Base-by-base conservation (phyloP, 1,140 invertebrate species). In the Neodiprion lecontei region DNA sequence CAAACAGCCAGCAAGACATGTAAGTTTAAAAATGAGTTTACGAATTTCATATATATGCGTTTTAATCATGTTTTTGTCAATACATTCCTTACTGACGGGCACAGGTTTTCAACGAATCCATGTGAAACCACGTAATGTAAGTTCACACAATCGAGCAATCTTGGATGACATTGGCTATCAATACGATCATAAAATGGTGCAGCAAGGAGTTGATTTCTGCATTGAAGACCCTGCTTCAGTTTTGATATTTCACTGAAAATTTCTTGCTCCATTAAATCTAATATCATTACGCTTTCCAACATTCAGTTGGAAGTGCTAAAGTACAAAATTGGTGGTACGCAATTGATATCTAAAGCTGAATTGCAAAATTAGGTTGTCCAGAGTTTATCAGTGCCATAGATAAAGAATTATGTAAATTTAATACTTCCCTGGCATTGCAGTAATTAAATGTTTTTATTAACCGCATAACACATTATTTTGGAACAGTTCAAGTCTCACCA, bases 151-250 rank as follows among this genome's bases (percentile, higher is more conserved):
- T 75, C 82, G 84, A 17, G 75, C 75, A 10, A 12, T 86, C 23
- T 69, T 88, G 66, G 79, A 85, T 47, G 78, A 87, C 12, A 88
- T 89, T 14, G 81, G 80, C 47, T 81, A 81, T 49, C 77, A 84
- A 17, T 88, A 83, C 69, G 78, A 85, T 72, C 77, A 81, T 17
- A 85, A 85, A 67, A 79, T 89, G 78, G 48, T 76, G 9, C 79
- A 87, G 28, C 84, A 85, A 77, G 85, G 81, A 71, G 80, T 88
- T 14, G 84, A 88, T 72, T 88, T 89, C 75, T 80, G 80, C n/a
- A 85, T 89, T 49, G 86, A 88, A 65, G 87, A 86, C 83, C 78
- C 86, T 11, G 76, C 81, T n/a, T 83, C 50, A 53, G 11, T 69
- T 67, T 48, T 76, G 53, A 61, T 61, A 61, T 61, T 61, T 61